A percentile compares a stretch with the other conserved stretches of the same genome.
phyloP scores from a whole-genome alignment of 1,140 invertebrate genomes.

The Papilio polytes region DNA sequence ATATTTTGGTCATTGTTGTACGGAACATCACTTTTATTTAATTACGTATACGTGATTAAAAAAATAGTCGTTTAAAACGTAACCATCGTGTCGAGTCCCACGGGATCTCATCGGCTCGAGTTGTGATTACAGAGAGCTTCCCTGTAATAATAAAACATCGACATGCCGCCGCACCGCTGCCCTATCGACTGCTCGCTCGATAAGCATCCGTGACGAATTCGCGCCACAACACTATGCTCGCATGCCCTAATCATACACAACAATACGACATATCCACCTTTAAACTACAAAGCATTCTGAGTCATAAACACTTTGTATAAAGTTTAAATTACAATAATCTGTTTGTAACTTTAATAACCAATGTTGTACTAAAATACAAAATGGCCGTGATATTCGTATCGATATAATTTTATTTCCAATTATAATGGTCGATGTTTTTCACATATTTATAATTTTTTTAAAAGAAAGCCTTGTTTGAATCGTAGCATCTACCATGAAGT shows the following conservation, averaged over 20 bases:
- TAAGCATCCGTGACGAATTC: conserved; percentile 83
- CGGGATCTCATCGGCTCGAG: conserved; percentile 44
- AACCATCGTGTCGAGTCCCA: conserved; percentile 12
- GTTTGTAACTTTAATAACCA: not conserved
- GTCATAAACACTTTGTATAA: conserved; percentile 14
- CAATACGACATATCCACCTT: conserved; percentile 41
- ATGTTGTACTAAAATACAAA: conserved; percentile 45
- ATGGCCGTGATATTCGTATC: conserved; percentile 73
- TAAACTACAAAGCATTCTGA: conserved; percentile 38
- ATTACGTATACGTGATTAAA: conserved; percentile 17
- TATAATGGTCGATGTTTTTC: conserved; percentile 66
- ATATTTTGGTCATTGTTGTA: too few relatives aligned
- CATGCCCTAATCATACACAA: conserved; percentile 42
- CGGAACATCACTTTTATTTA: not conserved
- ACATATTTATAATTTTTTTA: conserved; percentile 40
- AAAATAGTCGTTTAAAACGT: conserved; percentile 34
- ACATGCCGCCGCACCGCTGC: conserved; percentile 59
- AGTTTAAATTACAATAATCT: conserved; percentile 30
- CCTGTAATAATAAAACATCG: conserved; percentile 81
- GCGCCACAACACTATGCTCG: conserved; percentile 67
- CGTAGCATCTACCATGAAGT: not conserved
- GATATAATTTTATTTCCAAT: conserved; percentile 81
- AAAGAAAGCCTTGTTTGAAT: not conserved
- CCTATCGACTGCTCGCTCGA: conserved; percentile 76
- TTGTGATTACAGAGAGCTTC: conserved; percentile 67